Evolutionary conservation across 2,113 vertebrate genomes (phyloP).

Genomic region (Chascanopsetta lugubris): DNA sequence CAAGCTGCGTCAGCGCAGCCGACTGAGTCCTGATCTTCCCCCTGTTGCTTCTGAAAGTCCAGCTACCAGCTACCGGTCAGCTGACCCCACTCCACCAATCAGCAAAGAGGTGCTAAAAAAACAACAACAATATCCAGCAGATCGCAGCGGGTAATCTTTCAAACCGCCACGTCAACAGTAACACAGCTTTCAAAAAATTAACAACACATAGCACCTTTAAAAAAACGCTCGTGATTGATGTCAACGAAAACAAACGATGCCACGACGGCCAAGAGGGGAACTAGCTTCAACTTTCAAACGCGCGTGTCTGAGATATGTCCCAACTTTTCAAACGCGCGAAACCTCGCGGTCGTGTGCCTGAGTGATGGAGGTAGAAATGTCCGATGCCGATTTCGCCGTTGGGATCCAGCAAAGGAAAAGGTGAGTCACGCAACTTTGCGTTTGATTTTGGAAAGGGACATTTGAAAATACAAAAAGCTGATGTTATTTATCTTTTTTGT

Average conservation of each 20-base stretch:
- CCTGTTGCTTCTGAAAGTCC: conserved; percentile 37
- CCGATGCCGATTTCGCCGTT: conserved; percentile 35
- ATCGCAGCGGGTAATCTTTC: conserved; percentile 25
- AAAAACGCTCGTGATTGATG: conserved; percentile 33
- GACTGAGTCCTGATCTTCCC: conserved; percentile 14
- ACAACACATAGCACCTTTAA: conserved; percentile 74
- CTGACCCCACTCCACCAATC: too few species aligned
- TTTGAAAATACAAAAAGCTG: too few species aligned
- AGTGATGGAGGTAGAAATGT: conserved; percentile 77
- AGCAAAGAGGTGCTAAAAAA: neutral
- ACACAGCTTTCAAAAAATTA: conserved; percentile 37
- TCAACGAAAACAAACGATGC: conserved; percentile 44
- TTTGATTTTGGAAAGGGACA: too few species aligned
- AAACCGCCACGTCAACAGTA: too few species aligned
- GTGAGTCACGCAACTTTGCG: conserved; percentile 35
- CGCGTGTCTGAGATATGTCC: conserved; percentile 55
- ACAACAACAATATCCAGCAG: conserved; percentile 1
- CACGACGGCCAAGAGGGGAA: conserved; percentile 49
- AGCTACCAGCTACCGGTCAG: too few species aligned
- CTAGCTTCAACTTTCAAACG: too few species aligned
- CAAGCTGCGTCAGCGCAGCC: conserved; percentile 39
- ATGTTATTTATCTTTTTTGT: too few species aligned
- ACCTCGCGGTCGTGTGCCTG: conserved; percentile 49
- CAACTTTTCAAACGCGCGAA: conserved; percentile 8
- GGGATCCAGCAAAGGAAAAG: conserved; percentile 55